These are phyloP conservation scores for Laticauda laticaudata DNA, from an alignment of 2,113 vertebrate species.

Conservation along the genomic window DNA sequence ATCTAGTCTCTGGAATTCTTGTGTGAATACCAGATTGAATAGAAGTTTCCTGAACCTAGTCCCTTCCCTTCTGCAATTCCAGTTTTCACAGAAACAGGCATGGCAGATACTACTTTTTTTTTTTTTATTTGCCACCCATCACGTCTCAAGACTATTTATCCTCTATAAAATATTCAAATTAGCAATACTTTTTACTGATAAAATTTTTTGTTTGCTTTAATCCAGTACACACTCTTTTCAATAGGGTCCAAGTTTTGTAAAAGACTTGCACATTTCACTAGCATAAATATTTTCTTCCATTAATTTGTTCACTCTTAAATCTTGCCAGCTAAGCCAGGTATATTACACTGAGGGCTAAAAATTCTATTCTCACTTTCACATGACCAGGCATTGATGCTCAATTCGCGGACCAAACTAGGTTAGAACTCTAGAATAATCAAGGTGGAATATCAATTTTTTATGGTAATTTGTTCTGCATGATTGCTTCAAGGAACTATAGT, in stretches of 20 bases:
- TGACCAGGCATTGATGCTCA: background rate
- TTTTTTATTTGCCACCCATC: background rate
- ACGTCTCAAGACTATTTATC: background rate
- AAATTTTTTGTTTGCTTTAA: background rate
- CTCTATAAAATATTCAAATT: background rate
- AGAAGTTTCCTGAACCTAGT: background rate
- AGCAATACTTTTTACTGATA: background rate
- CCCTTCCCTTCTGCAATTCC: background rate
- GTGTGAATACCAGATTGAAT: background rate
- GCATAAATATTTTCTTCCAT: background rate
- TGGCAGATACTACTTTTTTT: background rate
- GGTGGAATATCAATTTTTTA: background rate
- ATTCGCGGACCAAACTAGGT: background rate
- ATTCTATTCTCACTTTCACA: background rate
- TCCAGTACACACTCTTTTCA: background rate
- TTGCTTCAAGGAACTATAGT: background rate
- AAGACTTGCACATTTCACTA: background rate
- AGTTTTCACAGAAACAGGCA: background rate
- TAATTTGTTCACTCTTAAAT: background rate
- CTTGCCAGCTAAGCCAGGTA: background rate
- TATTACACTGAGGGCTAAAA: background rate
- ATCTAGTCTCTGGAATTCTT: background rate
- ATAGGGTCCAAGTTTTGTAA: background rate
- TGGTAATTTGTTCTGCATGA: background rate
- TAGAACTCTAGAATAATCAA: background rate